Base-by-base conservation (phyloP, 2,113 vertebrate species). In the Pseudopodoces humilis region DNA sequence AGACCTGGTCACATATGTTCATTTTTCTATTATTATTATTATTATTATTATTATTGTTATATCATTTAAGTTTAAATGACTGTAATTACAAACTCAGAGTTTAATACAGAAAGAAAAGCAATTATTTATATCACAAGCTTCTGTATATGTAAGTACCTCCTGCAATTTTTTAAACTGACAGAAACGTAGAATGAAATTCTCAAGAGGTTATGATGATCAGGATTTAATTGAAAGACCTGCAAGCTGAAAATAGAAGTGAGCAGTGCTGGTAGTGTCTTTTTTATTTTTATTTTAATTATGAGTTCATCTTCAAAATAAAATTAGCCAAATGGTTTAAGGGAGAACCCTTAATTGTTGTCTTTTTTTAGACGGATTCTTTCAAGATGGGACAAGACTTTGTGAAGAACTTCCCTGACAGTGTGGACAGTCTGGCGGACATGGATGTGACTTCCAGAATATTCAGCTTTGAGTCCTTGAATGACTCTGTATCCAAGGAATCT, bases 321-420 rank as follows among this genome's bases (percentile, higher is more conserved):
- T 74, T 16, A 75, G 22, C 20, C 15, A 30, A 21, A 22, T 74
- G 25, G 7, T 92, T 74, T n/a, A 65, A 82, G 79, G 43, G n/a
- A 59, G 53, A 81, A n/a, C 13, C 6, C 17, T 91, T 90, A 94
- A 65, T 75, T 55, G 33, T 86, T 92, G 21, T 94, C 52, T 96
- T 44, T 95, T 37, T 94, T 96, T 88, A 99, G 99, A 98, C 98
- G 23, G 99, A 99, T 97, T 99, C 99, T 76, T 99, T 99, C 95
- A 99, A 99, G 96, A 99, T 99, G 99, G 98, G 98, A 82, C 98
- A 98, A 95, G 98, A 99, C 17, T 97, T 98, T 43, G 92, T 98
- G 55, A 98, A 98, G 92, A 97, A 94, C 63, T 97, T 98, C 67
- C 97, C 98, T 31, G 95, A 91, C 46, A 94, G 94, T 43, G 75